Conservation (phyloP, 2,888 invertebrate species). For the Agelastica alni region DNA sequence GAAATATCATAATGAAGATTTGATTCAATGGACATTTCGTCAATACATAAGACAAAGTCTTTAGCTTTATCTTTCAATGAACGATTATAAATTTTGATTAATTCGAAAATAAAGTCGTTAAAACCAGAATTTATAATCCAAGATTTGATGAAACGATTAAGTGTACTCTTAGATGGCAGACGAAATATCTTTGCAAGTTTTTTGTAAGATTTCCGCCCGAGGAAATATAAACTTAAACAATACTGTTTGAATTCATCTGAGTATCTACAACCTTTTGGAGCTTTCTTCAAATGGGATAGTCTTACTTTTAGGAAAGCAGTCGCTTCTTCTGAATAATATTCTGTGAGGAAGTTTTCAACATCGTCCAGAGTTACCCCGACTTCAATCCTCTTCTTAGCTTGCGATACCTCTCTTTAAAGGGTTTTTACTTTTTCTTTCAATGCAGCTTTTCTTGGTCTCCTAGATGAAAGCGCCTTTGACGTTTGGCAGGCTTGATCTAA, state of each 20-base stretch:
- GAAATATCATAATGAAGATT: slow-evolving; percentile 30
- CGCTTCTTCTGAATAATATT: too few relatives aligned
- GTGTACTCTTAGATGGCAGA: slow-evolving; percentile 17
- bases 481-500: too few relatives aligned
- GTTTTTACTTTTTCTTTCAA: too few relatives aligned
- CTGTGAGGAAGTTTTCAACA: too few relatives aligned
- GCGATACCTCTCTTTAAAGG: too few relatives aligned
- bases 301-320: too few relatives aligned
- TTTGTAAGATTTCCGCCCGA: not conserved
- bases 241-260: slow-evolving; percentile 22
- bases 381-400: too few relatives aligned
- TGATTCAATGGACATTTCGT: slow-evolving; percentile 34
- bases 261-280: slow-evolving; percentile 27
- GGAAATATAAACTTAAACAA: not conserved
- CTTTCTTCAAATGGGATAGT: too few relatives aligned
- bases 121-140: slow-evolving; percentile 28
- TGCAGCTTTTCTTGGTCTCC: too few relatives aligned
- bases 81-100: slow-evolving; percentile 14
- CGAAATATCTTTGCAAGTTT: not conserved
- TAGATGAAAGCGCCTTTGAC: too few relatives aligned
- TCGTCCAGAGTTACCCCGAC: too few relatives aligned
- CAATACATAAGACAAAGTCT: slow-evolving; percentile 30
- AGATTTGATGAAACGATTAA: slow-evolving; percentile 27
- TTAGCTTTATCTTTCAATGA: slow-evolving; percentile 24
- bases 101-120: slow-evolving; percentile 27